These are phyloP conservation scores for Eretmochelys imbricata DNA, from an alignment of 2,113 vertebrate species.

Conservation along the genomic window DNA sequence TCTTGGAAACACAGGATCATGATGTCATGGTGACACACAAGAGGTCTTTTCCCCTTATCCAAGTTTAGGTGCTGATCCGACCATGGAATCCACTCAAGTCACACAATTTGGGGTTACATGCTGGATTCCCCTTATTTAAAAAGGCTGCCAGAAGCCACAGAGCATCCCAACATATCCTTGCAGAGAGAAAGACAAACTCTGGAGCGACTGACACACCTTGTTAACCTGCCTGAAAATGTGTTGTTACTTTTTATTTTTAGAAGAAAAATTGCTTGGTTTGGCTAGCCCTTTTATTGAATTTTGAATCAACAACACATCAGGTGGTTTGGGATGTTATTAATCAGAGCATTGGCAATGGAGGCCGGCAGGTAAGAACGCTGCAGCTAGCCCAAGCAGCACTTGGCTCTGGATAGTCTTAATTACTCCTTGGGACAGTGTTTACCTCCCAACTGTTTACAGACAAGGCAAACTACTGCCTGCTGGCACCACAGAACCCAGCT, in stretches of 20 bases:
- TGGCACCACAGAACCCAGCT: rapidly evolving
- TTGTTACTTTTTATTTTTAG: background rate
- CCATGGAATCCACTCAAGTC: background rate
- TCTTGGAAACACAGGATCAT: background rate
- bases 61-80: background rate
- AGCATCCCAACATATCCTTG: background rate
- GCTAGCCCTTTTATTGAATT: conserved; percentile 50
- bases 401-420: background rate
- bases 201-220: background rate
- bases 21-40: background rate
- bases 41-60: background rate
- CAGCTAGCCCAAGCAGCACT: rapidly evolving
- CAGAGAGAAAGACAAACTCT: background rate
- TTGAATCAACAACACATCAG: conserved; percentile 69
- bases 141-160: background rate
- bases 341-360: conserved; percentile 53
- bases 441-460: background rate
- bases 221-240: background rate
- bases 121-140: background rate
- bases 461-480: background rate
- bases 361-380: background rate
- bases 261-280: background rate
- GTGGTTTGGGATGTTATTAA: conserved; percentile 72
- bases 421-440: background rate
- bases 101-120: rapidly evolving